A percentile compares a stretch with the other conserved stretches of the same genome.
phyloP scores from a whole-genome alignment of 2,113 vertebrate genomes.

The Aythya baeri region DNA sequence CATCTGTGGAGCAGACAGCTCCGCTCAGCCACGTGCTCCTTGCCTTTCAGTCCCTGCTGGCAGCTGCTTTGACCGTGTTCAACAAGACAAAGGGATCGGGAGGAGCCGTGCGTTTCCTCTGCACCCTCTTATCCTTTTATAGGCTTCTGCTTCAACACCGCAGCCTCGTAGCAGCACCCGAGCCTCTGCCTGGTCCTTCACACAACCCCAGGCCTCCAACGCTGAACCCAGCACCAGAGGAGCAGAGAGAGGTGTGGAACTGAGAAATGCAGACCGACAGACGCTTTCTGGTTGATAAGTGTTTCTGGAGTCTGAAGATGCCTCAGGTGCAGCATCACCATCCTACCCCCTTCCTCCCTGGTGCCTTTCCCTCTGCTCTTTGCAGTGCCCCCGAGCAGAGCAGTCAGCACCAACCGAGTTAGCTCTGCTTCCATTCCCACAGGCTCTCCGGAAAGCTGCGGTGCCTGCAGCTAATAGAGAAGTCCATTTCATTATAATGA shows the following conservation, averaged over 20 bases:
- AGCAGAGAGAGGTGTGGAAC: background rate
- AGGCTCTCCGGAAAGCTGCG: background rate
- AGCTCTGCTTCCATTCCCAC: background rate
- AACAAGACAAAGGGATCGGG: background rate
- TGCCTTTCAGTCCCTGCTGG: background rate
- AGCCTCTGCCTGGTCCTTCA: background rate
- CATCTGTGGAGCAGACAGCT: conserved; percentile 12
- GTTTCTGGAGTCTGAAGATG: background rate
- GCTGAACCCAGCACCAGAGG: background rate
- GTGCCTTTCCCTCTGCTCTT: background rate
- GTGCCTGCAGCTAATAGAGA: background rate
- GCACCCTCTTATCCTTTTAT: background rate
- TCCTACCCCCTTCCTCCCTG: background rate
- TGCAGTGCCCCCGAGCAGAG: background rate
- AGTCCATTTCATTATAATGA: background rate
- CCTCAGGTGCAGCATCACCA: background rate
- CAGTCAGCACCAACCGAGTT: background rate
- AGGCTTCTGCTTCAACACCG: background rate
- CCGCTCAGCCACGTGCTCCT: background rate
- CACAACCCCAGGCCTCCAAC: background rate
- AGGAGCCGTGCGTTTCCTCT: background rate
- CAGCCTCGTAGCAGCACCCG: background rate
- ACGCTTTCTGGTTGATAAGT: background rate
- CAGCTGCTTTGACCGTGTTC: background rate
- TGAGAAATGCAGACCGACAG: background rate